Evolutionary conservation across 2,113 vertebrate genomes (phyloP), one percentile per base, ranked within the genome.

Genomic region (Microtus ochrogaster): DNA sequence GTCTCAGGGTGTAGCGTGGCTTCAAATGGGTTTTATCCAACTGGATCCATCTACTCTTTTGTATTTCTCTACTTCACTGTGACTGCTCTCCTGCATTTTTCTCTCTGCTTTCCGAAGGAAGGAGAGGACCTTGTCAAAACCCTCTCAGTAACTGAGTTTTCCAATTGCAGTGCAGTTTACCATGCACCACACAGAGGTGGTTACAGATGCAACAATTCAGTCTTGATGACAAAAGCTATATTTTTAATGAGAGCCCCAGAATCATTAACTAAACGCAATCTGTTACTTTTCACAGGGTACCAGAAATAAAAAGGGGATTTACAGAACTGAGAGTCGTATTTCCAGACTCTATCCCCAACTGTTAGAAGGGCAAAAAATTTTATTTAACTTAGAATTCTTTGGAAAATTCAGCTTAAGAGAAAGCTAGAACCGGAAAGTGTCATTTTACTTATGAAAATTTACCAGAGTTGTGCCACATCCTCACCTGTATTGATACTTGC

Each of bases 311-410:
- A 96, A 97, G 97, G 91, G 92, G 76, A 97, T 97, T 96, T 96
- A 28, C 79, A 98, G 94, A 97, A 97, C 76, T 91, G 74, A 49
- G 17, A 97, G 98, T 97, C 97, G 85, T 28, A 97, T 98, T 90
- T 98, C 90, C 91, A 97, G 58, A 97, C 93, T 93, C 97, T 91
- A 87, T 83, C 83, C 97, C 89, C 96, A 96, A 74, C 70, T 97
- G 41, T 44, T 90, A 95, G 94, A 92, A 96, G 83, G 96, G 81
- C 66, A 91, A 98, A 97, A 70, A 73, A 70, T 76, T 85, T 88
- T 97, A 96, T 94, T 92, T 94, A 90, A 68, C 95, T 88, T 88
- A 93, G 28, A 90, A 96, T 97, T 97, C 89, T 72, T 91, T 92
- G 79, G 83, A 77, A 70, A 94, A 96, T 96, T 96, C 76, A 97